Evolutionary conservation across 2,113 vertebrate genomes (phyloP), one percentile per base, ranked within the genome.

Genomic region (Corydoras maculifer): DNA sequence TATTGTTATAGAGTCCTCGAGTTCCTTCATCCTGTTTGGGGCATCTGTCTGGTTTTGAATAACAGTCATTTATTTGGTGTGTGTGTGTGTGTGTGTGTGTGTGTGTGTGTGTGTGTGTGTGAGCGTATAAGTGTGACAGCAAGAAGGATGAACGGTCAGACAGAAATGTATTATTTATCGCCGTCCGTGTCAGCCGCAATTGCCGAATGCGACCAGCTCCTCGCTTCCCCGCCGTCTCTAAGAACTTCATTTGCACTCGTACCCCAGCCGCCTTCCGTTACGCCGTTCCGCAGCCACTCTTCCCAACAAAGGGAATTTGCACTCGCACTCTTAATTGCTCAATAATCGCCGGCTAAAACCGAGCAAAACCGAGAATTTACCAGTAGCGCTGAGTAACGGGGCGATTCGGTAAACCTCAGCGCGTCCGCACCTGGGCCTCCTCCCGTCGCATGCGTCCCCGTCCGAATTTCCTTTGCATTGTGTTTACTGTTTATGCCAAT

Each of bases 401-500:
- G 1, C 18, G 18, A 25, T 25, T 1, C 18, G 2, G 18, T 25
- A 25, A 25, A 25, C 18, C 18, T 25, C 18, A 2, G 18, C 18
- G 18, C 0, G 75, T 80, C 79, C 74, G 81, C 80, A 63, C 48
- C 10, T 84, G 78, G 74, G 81, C 85, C 83, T 77, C 80, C 75
- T 74, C 58, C 1, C 75, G 75, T 85, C 84, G 85, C 81, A 82
- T 82, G 80, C 68, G 78, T 82, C 81, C 74, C 79, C 83, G 80
- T 90, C 85, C 77, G 89, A 85, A 91, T 92, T 91, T 91, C 80
- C 88, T 87, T 82, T 91, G 86, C 91, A 92, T 91, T 92, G 92
- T 94, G 93, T 94, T 94, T 93, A 93, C 92, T 91, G 90, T 89
- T 91, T 93, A 93, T 93, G 93, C 93, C 92, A 93, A 94, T 93